Conservation (phyloP, 1,140 invertebrate genomes). For the Phymastichus coffea region DNA sequence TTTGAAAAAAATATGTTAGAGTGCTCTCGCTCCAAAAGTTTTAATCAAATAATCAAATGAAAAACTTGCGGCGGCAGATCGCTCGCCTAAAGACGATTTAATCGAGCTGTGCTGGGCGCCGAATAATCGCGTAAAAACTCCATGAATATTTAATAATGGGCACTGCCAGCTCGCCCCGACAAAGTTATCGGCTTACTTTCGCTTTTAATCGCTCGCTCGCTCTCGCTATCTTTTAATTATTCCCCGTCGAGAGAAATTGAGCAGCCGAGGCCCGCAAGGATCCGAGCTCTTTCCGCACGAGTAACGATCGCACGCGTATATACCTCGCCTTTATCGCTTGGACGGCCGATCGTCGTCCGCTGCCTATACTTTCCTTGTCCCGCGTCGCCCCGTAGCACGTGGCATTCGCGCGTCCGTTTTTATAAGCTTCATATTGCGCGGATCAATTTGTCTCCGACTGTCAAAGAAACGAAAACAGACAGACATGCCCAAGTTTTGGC, state of each 20-base stretch:
- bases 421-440: too few relatives aligned
- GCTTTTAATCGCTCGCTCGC: conserved; percentile 27
- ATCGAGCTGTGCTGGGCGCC: too few relatives aligned
- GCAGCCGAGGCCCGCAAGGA: neutral
- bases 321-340: neutral
- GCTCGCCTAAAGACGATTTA: too few relatives aligned
- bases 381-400: too few relatives aligned
- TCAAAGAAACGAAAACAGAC: too few relatives aligned
- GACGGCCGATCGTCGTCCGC: too few relatives aligned
- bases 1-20: neutral
- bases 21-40: conserved; percentile 22
- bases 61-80: neutral
- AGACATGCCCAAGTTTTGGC: too few relatives aligned
- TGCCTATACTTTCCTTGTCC: too few relatives aligned
- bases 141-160: conserved; percentile 38
- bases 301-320: neutral
- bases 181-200: conserved; percentile 25
- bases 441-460: too few relatives aligned
- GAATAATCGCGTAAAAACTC: conserved; percentile 27
- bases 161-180: too few relatives aligned
- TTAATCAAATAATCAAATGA: conserved; percentile 11
- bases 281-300: conserved; percentile 9
- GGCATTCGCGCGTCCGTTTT: too few relatives aligned
- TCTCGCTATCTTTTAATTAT: conserved; percentile 34
- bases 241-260: conserved; percentile 6